phyloP scores from a whole-genome alignment of 2,113 vertebrate species.

The Rhegmatorhina hoffmannsi region DNA sequence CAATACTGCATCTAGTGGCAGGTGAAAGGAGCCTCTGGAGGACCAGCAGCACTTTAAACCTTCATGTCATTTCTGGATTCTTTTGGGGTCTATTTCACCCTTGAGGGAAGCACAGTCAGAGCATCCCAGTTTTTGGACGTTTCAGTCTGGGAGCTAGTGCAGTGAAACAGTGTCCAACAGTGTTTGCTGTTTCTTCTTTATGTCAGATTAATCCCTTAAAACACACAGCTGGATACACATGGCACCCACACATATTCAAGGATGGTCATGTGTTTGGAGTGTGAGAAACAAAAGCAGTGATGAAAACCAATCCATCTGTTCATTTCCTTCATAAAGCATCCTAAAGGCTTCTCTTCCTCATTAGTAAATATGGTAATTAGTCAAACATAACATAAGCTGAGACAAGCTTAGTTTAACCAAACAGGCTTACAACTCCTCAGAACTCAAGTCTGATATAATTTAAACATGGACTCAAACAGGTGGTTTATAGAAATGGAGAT shows the following conservation, averaged over 20 bases:
- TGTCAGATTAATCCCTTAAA: constrained; percentile 43
- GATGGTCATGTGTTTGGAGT: background rate
- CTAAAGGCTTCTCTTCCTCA: background rate
- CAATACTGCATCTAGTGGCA: background rate
- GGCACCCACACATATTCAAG: background rate
- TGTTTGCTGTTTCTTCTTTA: constrained; percentile 18
- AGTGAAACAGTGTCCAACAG: background rate
- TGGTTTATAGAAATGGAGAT: background rate
- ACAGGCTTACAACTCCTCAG: background rate
- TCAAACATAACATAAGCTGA: background rate
- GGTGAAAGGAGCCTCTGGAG: background rate
- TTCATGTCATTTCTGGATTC: background rate
- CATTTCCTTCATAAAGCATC: constrained; percentile 5
- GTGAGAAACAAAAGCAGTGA: constrained; percentile 34
- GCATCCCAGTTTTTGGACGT: background rate
- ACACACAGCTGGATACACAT: constrained; percentile 53
- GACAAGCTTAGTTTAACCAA: background rate
- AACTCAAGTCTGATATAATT: background rate
- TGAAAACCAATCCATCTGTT: background rate
- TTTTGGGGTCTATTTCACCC: background rate
- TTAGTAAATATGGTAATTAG: background rate
- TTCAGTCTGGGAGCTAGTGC: background rate
- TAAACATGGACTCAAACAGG: background rate
- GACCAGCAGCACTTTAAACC: background rate
- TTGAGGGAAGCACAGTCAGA: background rate